Evolutionary conservation across 2,797 vertebrate species (phyloP), one percentile per base, ranked within the genome.

Genomic region (Ceyx erithaca): DNA sequence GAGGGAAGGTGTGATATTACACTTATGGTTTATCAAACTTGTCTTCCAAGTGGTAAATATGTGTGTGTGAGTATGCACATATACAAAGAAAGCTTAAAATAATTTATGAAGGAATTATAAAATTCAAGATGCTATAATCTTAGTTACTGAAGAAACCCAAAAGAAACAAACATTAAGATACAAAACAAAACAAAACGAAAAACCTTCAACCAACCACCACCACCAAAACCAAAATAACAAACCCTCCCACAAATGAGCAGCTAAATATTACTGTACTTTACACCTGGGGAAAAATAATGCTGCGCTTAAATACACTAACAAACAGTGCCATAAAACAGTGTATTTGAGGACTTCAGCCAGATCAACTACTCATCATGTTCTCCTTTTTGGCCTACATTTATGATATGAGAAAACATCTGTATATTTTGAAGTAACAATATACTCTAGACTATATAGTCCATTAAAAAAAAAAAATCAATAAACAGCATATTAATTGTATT

Each of bases 1-100:
- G 85, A 96, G 49, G n/a, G 73, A 76, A 96, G 90, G 91, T 95
- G 89, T 94, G 91, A 95, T 96, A 89, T 91, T 95, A 91, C 92
- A 92, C 87, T 89, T 93, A 80, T 81, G 81, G 67, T 72, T 87
- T 95, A 91, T 89, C 67, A 78, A 92, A 35, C 52, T 93, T 95
- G 70, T 94, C 83, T 85, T 93, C 92, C 71, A 90, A 95, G 83
- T 80, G 40, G 87, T 88, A 95, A 95, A 95, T 92, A 88, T 86
- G 80, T 89, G 87, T 87, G 87, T 90, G 92, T 18, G 94, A 88
- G 95, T 91, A 93, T 90, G 90, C 90, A 93, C 90, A 95, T 91
- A 96, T 92, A 91, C 87, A 93, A 93, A 86, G 92, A 91, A 93
- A 93, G 79, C 87, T 93, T 94, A 94, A 96, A 96, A 95, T 94